phyloP scores from a whole-genome alignment of 2,113 vertebrate species.

The Microcebus murinus region DNA sequence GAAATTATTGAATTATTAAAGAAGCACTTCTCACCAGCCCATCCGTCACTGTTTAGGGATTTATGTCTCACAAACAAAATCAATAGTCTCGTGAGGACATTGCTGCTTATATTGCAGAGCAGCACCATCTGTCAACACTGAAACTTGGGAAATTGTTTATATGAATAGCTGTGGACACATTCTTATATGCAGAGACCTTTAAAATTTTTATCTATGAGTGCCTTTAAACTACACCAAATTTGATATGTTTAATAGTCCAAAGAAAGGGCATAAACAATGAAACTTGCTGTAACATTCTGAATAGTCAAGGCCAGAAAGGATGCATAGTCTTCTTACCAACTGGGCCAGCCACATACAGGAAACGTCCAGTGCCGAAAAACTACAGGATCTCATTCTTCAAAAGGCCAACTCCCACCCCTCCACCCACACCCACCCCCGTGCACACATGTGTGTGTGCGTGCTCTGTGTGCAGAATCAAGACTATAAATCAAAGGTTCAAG shows the following conservation, averaged over 20 bases:
- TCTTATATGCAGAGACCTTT: slow-evolving; percentile 26
- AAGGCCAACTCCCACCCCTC: not conserved
- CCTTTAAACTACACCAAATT: slow-evolving; percentile 13
- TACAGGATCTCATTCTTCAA: not conserved
- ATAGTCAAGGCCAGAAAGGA: not conserved
- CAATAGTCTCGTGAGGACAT: slow-evolving; percentile 71
- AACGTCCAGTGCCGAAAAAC: not conserved
- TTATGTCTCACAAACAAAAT: slow-evolving; percentile 74
- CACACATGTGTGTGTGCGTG: not conserved
- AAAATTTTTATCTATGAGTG: not conserved
- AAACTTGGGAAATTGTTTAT: slow-evolving; percentile 40
- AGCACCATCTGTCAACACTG: slow-evolving; percentile 52
- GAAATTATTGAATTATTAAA: slow-evolving; percentile 81
- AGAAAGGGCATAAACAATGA: not conserved
- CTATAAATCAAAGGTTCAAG: not conserved
- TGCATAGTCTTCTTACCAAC: not conserved
- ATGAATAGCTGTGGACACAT: not conserved
- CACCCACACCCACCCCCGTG: not conserved
- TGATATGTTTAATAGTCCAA: not conserved
- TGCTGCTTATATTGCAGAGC: slow-evolving; percentile 17
- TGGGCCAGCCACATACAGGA: not conserved
- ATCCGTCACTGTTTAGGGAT: slow-evolving; percentile 73
- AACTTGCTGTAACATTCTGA: not conserved
- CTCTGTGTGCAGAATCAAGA: not conserved
- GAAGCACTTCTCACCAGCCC: slow-evolving; percentile 66